Percentiles rank a stretch among this genome's conserved stretches.
phyloP scores from a whole-genome alignment of 2,888 invertebrate species.

The Apamea sordens region DNA sequence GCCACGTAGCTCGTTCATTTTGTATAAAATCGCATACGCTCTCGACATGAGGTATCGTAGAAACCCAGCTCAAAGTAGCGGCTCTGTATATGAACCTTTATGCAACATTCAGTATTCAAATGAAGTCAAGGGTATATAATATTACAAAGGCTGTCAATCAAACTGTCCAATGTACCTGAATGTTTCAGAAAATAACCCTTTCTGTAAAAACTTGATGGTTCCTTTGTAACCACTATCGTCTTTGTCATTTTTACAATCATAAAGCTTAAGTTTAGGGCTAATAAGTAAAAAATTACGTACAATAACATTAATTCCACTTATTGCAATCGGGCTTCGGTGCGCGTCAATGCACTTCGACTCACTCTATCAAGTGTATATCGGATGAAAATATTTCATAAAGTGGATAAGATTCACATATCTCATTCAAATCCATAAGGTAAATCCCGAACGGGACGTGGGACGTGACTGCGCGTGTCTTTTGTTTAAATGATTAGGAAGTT shows the following conservation, averaged over 20 bases:
- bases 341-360: background rate
- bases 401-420: background rate
- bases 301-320: background rate
- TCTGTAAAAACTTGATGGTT: slow-evolving; percentile 12
- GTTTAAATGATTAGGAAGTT: background rate
- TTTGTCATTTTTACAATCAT: background rate
- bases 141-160: slow-evolving; percentile 20
- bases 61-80: background rate
- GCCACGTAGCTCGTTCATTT: background rate
- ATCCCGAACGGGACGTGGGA: background rate
- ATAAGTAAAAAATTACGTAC: background rate
- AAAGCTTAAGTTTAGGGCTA: too few relatives aligned
- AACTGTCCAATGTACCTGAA: background rate
- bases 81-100: background rate
- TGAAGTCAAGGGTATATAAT: background rate
- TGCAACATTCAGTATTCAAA: slow-evolving; percentile 6
- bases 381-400: background rate
- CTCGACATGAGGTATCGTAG: background rate
- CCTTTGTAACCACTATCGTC: background rate
- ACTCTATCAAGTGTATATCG: background rate
- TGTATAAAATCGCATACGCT: background rate
- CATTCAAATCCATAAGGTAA: background rate
- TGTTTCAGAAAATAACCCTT: background rate
- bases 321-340: background rate
- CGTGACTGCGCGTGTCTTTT: background rate